A percentile compares a stretch with the other conserved stretches of the same genome.
Evolutionary conservation across 23 tunicate genomes (phyloP).

Genomic region (Phallusia fumigata): DNA sequence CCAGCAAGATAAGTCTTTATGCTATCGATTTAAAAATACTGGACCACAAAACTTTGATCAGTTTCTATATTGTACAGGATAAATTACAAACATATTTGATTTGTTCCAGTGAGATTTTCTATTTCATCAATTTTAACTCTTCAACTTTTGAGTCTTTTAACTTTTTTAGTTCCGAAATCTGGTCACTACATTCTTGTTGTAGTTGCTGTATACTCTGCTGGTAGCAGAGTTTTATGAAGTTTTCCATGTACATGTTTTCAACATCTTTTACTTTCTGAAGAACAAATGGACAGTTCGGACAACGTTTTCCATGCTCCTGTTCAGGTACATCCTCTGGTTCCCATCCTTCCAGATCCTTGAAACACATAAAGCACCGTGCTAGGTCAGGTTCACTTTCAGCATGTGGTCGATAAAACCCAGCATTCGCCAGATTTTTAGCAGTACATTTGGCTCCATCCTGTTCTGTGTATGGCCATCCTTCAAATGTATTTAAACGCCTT

Average conservation of each 20-base stretch:
- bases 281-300: slow-evolving; percentile 49
- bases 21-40: too few species aligned
- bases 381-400: slow-evolving; percentile 71
- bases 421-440: slow-evolving; percentile 55
- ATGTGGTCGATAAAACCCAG: slow-evolving; percentile 93
- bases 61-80: too few species aligned
- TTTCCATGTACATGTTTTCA: slow-evolving; percentile 40
- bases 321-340: slow-evolving; percentile 68
- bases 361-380: slow-evolving; percentile 67
- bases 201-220: background rate
- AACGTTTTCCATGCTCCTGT: slow-evolving; percentile 48
- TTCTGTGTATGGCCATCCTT: slow-evolving; percentile 53
- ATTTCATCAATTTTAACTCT: background rate
- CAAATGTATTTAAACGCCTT: background rate
- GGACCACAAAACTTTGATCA: too few species aligned
- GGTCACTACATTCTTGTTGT: background rate
- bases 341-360: slow-evolving; percentile 91
- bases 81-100: too few species aligned
- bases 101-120: background rate
- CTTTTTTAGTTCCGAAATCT: background rate
- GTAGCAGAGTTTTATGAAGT: slow-evolving; percentile 16
- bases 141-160: background rate
- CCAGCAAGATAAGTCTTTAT: too few species aligned
- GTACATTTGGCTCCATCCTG: slow-evolving; percentile 62
- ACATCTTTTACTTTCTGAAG: slow-evolving; percentile 23